These are phyloP conservation scores for Clepsis dumicolana DNA, from an alignment of 2,888 invertebrate species.

Conservation along the genomic window DNA sequence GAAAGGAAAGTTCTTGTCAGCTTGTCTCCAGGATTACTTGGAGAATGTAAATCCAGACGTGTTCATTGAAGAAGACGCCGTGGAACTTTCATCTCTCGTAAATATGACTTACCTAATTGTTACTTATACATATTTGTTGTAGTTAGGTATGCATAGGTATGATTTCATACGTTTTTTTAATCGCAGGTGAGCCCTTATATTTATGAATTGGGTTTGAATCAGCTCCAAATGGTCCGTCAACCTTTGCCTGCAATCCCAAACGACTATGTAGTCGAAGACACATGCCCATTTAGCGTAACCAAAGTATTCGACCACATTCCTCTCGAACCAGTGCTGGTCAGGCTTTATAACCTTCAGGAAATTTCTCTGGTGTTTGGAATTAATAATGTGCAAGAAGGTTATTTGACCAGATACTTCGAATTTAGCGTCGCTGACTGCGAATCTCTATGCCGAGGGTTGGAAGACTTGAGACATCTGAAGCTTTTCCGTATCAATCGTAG, in stretches of 20 bases:
- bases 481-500: conserved; percentile 87
- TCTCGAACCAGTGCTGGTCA: conserved; percentile 81
- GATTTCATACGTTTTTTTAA: conserved; percentile 44
- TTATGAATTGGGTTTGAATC: conserved; percentile 77
- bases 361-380: conserved; percentile 73
- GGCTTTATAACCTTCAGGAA: conserved; percentile 84
- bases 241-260: conserved; percentile 70
- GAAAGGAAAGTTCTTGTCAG: conserved; percentile 85
- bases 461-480: conserved; percentile 76
- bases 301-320: conserved; percentile 86
- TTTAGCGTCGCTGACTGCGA: conserved; percentile 86
- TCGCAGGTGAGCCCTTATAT: conserved; percentile 81
- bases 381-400: conserved; percentile 81
- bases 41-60: conserved; percentile 76
- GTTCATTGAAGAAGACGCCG: conserved; percentile 74
- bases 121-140: not conserved
- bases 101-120: not conserved
- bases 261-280: conserved; percentile 67
- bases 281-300: conserved; percentile 70
- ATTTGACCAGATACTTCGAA: conserved; percentile 87
- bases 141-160: not conserved
- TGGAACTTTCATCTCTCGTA: conserved; percentile 72
- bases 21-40: conserved; percentile 76
- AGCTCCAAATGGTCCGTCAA: conserved; percentile 84
- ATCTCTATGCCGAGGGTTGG: conserved; percentile 83